Conservation (phyloP, 2,888 invertebrate genomes). For the Caenorhabditis auriculariae region DNA sequence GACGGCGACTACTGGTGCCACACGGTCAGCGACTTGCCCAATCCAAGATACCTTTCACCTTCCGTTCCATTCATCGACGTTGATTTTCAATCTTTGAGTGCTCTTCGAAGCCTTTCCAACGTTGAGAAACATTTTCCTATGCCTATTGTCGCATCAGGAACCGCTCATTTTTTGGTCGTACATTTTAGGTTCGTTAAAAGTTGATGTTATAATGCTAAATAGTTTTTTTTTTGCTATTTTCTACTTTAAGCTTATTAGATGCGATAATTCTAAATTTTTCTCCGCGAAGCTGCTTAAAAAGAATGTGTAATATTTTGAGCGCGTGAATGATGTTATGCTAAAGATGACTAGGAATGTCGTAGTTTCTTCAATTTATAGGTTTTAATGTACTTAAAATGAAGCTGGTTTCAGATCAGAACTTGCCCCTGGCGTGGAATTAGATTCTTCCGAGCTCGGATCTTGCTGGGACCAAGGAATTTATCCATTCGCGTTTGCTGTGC, state of each 20-base stretch:
- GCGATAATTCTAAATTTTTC: too few relatives aligned
- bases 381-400: not conserved
- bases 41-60: constrained; percentile 17
- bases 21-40: constrained; percentile 4
- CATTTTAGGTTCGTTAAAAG: constrained; percentile 10
- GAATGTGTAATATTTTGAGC: too few relatives aligned
- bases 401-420: constrained; percentile 9
- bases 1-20: constrained; percentile 36
- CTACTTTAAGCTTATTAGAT: too few relatives aligned
- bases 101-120: not conserved
- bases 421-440: constrained; percentile 1
- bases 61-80: constrained; percentile 7
- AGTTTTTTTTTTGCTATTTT: too few relatives aligned
- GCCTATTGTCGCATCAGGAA: not conserved
- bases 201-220: too few relatives aligned
- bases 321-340: too few relatives aligned
- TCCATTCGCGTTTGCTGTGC: constrained; percentile 23
- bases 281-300: too few relatives aligned
- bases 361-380: too few relatives aligned
- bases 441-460: constrained; percentile 3
- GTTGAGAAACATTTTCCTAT: constrained; percentile 7
- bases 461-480: constrained; percentile 37
- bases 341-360: too few relatives aligned
- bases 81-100: too few relatives aligned
- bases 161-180: constrained; percentile 15